Evolutionary conservation across 2,113 vertebrate genomes (phyloP), one percentile per base, ranked within the genome.

Genomic region (Grus americana): DNA sequence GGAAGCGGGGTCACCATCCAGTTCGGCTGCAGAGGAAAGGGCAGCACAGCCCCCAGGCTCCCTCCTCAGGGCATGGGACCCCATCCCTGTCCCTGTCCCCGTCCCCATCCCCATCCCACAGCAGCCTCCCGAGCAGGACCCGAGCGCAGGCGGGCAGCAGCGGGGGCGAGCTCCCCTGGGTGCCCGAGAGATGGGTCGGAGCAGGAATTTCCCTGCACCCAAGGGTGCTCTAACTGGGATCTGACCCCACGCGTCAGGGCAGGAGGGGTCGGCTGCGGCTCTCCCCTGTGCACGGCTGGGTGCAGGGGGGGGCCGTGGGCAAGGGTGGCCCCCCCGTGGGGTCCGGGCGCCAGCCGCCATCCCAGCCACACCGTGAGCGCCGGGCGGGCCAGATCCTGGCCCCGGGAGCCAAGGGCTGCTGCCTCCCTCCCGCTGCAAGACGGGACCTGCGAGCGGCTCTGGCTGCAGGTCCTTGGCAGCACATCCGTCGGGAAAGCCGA

Each of bases 131-230:
- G 0, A 49, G 89, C n/a, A 55, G 71, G 34, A 78, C 27, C 12
- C 2, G 1, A 32, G 44, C 1, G 1, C 26, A 7, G 27, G 19
- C 0, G 2, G 27, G 29, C 2, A 6, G 13, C 49, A 30, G 34
- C 5, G 3, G 47, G 12, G 7, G 5, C 34, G 5, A 18, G 15
- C 15, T 58, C 58, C 55, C 50, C 23, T 12, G 32, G 19, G 32
- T 59, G 66, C 42, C 74, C 16, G 1, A 24, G 50, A 44, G 65
- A 65, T 11, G 29, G 52, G 54, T 47, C 40, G 62, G 27, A 50
- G 44, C 34, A 12, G 68, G 58, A 42, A 36, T 47, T 21, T 68
- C 24, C 58, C 50, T 23, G 24, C 82, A 72, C 71, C 52, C 82
- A 71, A 12, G 52, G 71, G 71, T 66, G 42, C 36, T 81, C 32